phyloP scores from a whole-genome alignment of 2,888 invertebrate species.

The Dione vanillae region DNA sequence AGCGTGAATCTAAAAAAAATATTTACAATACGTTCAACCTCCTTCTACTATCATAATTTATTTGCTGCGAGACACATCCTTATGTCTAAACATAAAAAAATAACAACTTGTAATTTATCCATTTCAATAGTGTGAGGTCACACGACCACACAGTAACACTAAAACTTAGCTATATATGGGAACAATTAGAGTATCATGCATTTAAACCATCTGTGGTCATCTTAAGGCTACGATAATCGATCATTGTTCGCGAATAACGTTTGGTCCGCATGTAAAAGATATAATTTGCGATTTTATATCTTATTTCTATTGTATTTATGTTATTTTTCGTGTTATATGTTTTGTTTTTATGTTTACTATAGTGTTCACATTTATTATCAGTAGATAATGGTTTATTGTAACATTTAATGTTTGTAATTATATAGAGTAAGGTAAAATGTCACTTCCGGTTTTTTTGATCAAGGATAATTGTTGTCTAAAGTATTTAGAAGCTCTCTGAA shows the following conservation, averaged over 20 bases:
- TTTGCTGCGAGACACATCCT: background rate
- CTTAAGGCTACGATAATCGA: constrained; percentile 35
- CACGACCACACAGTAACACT: constrained; percentile 16
- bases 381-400: constrained; percentile 17
- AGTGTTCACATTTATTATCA: constrained; percentile 4
- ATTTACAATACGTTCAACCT: too few relatives aligned
- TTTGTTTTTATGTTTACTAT: background rate
- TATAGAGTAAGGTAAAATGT: too few relatives aligned
- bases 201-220: constrained; percentile 40
- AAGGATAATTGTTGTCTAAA: too few relatives aligned
- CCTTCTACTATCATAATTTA: too few relatives aligned
- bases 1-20: too few relatives aligned
- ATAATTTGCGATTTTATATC: background rate
- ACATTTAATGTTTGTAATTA: too few relatives aligned
- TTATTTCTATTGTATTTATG: background rate
- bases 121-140: constrained; percentile 24
- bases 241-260: constrained; percentile 31
- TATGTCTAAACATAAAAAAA: background rate
- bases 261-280: background rate
- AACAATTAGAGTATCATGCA: constrained; percentile 33
- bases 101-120: background rate
- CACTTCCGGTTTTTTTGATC: too few relatives aligned
- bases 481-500: too few relatives aligned
- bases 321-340: background rate
- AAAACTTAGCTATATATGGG: constrained; percentile 18